A percentile compares a stretch with the other conserved stretches of the same genome.
phyloP scores from a whole-genome alignment of 1,140 invertebrate genomes.

The Atta colombica region DNA sequence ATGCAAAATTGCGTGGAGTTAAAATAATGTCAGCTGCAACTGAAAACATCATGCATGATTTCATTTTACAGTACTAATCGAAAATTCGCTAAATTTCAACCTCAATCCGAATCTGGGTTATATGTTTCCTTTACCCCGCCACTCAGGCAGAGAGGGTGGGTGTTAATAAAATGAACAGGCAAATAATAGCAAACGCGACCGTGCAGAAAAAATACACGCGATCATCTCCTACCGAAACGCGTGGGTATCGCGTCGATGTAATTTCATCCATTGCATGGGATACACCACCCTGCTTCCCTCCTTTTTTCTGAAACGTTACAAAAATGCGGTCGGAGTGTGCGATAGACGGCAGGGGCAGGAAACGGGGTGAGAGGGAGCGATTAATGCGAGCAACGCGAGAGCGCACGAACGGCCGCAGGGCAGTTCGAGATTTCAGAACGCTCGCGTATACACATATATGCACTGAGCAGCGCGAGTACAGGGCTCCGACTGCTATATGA shows the following conservation, averaged over 20 bases:
- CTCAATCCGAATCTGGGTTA: neutral
- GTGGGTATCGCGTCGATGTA: constrained; percentile 24
- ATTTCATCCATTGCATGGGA: constrained; percentile 16
- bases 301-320: constrained; percentile 34
- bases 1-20: neutral
- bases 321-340: constrained; percentile 25
- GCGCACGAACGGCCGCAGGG: constrained; percentile 70
- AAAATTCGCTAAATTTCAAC: constrained; percentile 3
- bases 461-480: constrained; percentile 61
- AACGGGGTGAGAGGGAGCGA: constrained; percentile 35
- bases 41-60: neutral
- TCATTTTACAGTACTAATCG: constrained; percentile 22
- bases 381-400: constrained; percentile 70
- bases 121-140: neutral
- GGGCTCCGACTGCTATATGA: constrained; percentile 78
- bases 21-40: constrained; percentile 6
- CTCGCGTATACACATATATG: constrained; percentile 66
- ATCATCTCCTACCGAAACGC: constrained; percentile 25
- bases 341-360: no score
- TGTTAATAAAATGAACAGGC: constrained; percentile 68
- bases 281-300: no score
- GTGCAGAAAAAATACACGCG: neutral
- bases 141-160: constrained; percentile 6
- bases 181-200: constrained; percentile 43
- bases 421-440: constrained; percentile 79